phyloP scores from a whole-genome alignment of 2,113 vertebrate genomes.

The Hippotragus niger region DNA sequence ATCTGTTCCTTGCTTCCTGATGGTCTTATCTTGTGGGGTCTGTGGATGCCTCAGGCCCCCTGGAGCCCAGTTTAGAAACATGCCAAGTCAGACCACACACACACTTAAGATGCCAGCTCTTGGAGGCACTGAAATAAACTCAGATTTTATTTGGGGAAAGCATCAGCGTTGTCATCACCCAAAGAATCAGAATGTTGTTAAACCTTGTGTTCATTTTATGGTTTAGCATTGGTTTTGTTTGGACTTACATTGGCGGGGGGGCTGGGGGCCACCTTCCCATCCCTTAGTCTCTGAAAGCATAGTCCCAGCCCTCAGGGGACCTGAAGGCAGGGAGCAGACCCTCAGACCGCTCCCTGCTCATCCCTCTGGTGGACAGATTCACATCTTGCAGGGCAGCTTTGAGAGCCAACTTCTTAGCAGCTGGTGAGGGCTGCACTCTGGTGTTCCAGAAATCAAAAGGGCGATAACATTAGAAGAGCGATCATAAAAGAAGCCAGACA shows the following conservation, averaged over 20 bases:
- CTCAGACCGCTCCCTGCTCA: too few relatives aligned
- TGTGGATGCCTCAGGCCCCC: neutral
- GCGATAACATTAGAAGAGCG: neutral
- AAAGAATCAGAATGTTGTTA: neutral
- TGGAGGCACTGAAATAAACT: constrained; percentile 15
- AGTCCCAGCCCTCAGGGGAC: neutral
- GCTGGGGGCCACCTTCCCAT: too few relatives aligned
- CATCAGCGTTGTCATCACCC: neutral
- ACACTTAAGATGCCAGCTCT: neutral
- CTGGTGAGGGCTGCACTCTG: neutral
- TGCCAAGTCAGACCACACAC: neutral
- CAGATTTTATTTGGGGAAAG: neutral
- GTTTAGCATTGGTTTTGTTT: neutral
- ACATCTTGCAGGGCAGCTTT: neutral
- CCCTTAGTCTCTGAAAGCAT: neutral
- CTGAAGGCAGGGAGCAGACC: neutral
- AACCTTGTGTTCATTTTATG: neutral
- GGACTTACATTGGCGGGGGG: neutral
- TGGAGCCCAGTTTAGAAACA: neutral
- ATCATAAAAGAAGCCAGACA: neutral
- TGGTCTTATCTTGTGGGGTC: neutral
- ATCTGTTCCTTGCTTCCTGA: neutral
- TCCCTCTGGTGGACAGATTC: neutral
- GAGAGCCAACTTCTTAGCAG: neutral
- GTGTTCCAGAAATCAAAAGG: neutral